Evolutionary conservation across 2,113 vertebrate genomes (phyloP).

Genomic region (Arenaria interpres): DNA sequence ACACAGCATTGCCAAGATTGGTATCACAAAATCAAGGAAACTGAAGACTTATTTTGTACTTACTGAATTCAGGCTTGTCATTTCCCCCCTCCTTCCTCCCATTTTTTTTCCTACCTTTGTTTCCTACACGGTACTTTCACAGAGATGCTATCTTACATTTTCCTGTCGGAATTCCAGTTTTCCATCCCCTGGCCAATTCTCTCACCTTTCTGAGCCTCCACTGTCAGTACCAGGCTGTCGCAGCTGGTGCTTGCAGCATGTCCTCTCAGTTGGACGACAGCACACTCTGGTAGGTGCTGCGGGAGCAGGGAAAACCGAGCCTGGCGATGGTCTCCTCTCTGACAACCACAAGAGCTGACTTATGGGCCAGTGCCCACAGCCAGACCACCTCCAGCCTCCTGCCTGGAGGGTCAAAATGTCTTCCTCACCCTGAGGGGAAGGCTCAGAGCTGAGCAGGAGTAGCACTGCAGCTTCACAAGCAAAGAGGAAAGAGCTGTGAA

Average conservation of each 20-base stretch:
- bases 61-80: not conserved
- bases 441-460: not conserved
- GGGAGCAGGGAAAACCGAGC: not conserved
- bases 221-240: not conserved
- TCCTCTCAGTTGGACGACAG: not conserved
- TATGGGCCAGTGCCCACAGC: not conserved
- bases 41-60: not conserved
- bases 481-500: not conserved
- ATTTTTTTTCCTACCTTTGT: not conserved
- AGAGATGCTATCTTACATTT: not conserved
- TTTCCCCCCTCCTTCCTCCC: not conserved
- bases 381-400: not conserved
- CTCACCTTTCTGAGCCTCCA: constrained; percentile 26
- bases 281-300: rapidly evolving
- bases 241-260: not conserved
- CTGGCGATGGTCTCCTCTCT: not conserved
- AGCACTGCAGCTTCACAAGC: not conserved
- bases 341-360: not conserved
- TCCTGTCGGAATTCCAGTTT: not conserved
- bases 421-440: not conserved
- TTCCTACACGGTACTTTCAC: not conserved
- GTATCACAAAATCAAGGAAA: not conserved
- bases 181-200: not conserved
- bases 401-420: not conserved
- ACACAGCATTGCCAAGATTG: not conserved